phyloP scores from a whole-genome alignment of 2,888 invertebrate species.

The Heliconius sara region DNA sequence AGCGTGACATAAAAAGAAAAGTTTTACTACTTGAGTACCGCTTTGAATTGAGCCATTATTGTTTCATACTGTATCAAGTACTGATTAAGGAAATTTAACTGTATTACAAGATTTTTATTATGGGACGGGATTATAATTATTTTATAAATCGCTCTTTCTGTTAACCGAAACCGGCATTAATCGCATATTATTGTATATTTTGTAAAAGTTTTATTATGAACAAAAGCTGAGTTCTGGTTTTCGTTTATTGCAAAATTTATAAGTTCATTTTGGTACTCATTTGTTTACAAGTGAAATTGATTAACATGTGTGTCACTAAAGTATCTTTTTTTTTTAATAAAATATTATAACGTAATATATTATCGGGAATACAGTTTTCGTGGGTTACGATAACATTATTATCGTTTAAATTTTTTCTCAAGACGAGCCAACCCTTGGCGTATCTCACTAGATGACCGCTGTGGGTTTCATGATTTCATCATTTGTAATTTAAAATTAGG shows the following conservation, averaged over 20 bases:
- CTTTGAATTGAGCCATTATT: conserved; percentile 12
- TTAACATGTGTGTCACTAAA: too few relatives aligned
- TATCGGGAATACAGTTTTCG: too few relatives aligned
- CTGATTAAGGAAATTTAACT: neutral
- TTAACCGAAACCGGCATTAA: neutral
- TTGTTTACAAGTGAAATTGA: neutral
- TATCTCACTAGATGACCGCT: neutral
- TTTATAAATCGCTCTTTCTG: neutral
- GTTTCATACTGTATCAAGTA: neutral
- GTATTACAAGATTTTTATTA: conserved; percentile 9
- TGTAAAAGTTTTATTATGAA: neutral
- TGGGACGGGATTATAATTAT: neutral
- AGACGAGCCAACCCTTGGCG: neutral
- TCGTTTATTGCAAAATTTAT: neutral
- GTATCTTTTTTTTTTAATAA: too few relatives aligned
- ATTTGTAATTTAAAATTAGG: neutral
- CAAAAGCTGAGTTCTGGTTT: too few relatives aligned
- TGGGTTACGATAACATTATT: neutral
- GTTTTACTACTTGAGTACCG: neutral
- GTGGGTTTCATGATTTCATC: neutral
- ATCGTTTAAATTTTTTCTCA: neutral
- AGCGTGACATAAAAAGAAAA: too few relatives aligned
- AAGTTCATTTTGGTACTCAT: neutral
- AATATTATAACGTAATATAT: too few relatives aligned
- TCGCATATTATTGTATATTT: neutral